Conservation (phyloP, 2,113 vertebrate species). For the Notothenia rossii region DNA sequence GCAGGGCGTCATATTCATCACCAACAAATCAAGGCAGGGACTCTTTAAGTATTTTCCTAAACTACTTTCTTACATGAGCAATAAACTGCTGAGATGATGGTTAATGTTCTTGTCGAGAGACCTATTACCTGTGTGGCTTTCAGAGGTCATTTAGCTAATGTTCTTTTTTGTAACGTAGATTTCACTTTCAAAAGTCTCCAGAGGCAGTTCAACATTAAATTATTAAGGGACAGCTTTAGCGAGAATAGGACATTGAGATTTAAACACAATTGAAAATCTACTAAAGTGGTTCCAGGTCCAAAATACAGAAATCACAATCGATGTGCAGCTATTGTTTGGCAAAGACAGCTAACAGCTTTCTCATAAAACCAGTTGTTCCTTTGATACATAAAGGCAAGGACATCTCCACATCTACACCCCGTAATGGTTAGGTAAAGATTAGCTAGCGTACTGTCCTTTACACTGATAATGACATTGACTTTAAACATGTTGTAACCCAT, state of each 20-base stretch:
- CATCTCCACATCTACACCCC: neutral
- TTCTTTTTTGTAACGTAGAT: neutral
- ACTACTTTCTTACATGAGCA: neutral
- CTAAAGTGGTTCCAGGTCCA: neutral
- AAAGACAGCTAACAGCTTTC: neutral
- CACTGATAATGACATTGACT: neutral
- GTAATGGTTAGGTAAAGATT: neutral
- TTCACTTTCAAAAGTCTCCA: neutral
- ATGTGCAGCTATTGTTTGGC: neutral
- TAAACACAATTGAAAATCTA: neutral
- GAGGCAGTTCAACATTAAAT: neutral
- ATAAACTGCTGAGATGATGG: neutral
- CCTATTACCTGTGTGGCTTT: neutral
- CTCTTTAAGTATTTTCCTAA: neutral
- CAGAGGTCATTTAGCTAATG: neutral
- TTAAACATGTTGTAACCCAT: too few species aligned
- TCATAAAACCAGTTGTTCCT: too few species aligned
- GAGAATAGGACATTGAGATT: neutral
- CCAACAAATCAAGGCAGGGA: constrained; percentile 40
- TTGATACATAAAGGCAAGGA: neutral
- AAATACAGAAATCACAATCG: neutral
- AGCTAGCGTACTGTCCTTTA: neutral
- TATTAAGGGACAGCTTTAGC: neutral
- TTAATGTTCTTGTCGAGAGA: neutral
- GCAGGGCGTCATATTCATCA: constrained; percentile 63